Base-by-base conservation (phyloP, 2,113 vertebrate species). In the Pongo abelii region DNA sequence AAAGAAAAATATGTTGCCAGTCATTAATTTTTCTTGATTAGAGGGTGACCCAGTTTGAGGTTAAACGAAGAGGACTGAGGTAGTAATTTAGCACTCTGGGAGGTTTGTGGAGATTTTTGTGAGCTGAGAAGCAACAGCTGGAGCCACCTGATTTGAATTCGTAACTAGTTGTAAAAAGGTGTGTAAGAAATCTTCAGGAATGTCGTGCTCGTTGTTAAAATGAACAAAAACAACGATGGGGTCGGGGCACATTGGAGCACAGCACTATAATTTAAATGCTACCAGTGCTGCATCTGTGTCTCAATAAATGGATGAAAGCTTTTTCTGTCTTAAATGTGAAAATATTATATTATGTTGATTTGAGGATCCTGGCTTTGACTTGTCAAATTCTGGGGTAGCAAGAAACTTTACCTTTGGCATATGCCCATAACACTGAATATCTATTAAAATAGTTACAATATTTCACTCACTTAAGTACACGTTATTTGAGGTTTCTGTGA, bases 1-100 rank as follows among this genome's bases (percentile, higher is more conserved):
- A 98, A 96, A 98, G 97, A 96, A 98, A 98, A 98, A 96, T 97
- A 98, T 98, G 98, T 98, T 97, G 32, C 98, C 98, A 97, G 92
- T 98, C 43, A 95, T 96, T 96, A 93, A 72, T 98, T 98, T 96
- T 92, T 96, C 97, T 98, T 98, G 98, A 98, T 99, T 98, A 98
- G 97, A 95, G 97, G 89, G 93, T 97, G 96, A 85, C 97, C 98
- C 98, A 96, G 98, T 98, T 98, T 81, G 35, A 97, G 93, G 98
- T 97, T 94, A 97, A 96, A 88, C 13, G 89, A 98, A 91, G 59
- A 97, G 90, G 98, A 89, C 40, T 75, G 94, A 95, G 91, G 93
- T 95, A 96, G 91, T 96, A 97, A 96, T 98, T 98, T 88, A 96
- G 96, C 88, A 95, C 96, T 75, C 89, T 96, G 48, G 91, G 83